These are phyloP conservation scores for Acinonyx jubatus DNA, from an alignment of 2,113 vertebrate genomes.

Conservation along the genomic window DNA sequence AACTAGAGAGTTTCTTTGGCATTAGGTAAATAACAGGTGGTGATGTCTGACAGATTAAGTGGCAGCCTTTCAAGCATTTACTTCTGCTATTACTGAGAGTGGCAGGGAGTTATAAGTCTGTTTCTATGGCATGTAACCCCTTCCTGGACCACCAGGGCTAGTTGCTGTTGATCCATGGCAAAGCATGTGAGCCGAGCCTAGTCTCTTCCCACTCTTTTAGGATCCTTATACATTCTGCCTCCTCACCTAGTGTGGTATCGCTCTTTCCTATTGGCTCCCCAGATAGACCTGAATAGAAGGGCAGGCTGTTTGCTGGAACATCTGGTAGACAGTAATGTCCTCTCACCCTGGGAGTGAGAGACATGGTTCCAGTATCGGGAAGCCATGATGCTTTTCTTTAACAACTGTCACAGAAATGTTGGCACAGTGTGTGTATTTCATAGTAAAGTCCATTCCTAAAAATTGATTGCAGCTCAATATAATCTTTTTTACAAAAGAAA, in stretches of 20 bases:
- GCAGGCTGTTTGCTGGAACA: not conserved
- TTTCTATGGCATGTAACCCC: not conserved
- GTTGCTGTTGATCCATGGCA: not conserved
- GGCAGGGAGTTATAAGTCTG: not conserved
- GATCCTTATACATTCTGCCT: not conserved
- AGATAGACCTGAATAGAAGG: no score
- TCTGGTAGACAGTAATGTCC: not conserved
- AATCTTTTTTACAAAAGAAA: not conserved
- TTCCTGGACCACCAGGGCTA: no score
- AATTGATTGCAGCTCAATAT: not conserved
- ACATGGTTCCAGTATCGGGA: not conserved
- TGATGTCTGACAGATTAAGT: constrained; percentile 30
- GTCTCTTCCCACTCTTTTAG: not conserved
- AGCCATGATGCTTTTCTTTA: not conserved
- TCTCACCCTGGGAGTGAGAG: not conserved
- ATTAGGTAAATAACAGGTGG: constrained; percentile 47
- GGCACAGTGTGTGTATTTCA: no score
- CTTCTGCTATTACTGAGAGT: not conserved
- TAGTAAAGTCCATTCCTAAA: not conserved
- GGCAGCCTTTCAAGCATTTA: not conserved
- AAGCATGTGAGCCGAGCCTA: accelerated
- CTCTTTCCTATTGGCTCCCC: not conserved
- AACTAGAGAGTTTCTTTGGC: not conserved
- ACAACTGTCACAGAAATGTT: not conserved
- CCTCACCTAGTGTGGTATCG: not conserved